These are phyloP conservation scores for Lobophora halterata DNA, from an alignment of 2,888 invertebrate species.

Conservation along the genomic window DNA sequence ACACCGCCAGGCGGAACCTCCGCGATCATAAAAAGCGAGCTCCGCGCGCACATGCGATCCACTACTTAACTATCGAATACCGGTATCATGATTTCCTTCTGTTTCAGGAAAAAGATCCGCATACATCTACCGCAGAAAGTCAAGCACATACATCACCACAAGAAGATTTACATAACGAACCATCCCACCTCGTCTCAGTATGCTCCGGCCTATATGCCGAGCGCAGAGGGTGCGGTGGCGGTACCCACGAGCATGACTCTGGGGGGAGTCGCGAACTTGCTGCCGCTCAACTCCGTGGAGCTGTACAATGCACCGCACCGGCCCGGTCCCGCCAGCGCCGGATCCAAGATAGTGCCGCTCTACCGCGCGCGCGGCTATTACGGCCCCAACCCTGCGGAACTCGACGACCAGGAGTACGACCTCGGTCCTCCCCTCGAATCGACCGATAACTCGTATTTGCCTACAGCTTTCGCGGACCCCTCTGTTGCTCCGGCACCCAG, in stretches of 20 bases:
- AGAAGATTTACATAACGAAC: slow-evolving; percentile 77
- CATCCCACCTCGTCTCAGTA: slow-evolving; percentile 71
- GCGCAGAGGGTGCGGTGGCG: slow-evolving; percentile 65
- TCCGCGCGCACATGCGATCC: slow-evolving; percentile 56
- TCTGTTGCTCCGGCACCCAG: slow-evolving; percentile 36
- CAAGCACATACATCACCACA: slow-evolving; percentile 78
- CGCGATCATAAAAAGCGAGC: slow-evolving; percentile 41
- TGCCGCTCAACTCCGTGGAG: slow-evolving; percentile 61
- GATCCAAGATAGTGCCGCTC: slow-evolving; percentile 66
- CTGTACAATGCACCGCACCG: slow-evolving; percentile 49
- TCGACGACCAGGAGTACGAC: slow-evolving; percentile 66
- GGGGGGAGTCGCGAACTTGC: slow-evolving; percentile 54
- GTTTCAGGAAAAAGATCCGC: slow-evolving; percentile 80
- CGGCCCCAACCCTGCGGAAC: slow-evolving; percentile 60
- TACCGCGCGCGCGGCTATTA: slow-evolving; percentile 74
- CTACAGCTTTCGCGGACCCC: slow-evolving; percentile 48
- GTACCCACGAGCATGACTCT: slow-evolving; percentile 59
- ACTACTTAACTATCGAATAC: slow-evolving; percentile 44
- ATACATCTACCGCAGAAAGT: slow-evolving; percentile 80
- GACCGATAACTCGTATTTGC: slow-evolving; percentile 45
- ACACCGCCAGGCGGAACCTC: slow-evolving; percentile 63
- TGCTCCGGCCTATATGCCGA: slow-evolving; percentile 71
- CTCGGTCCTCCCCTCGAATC: slow-evolving; percentile 52
- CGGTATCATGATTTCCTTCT: slow-evolving; percentile 52
- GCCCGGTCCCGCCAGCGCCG: slow-evolving; percentile 45